phyloP scores from a whole-genome alignment of 2,113 vertebrate genomes.

The Gambusia holbrooki region DNA sequence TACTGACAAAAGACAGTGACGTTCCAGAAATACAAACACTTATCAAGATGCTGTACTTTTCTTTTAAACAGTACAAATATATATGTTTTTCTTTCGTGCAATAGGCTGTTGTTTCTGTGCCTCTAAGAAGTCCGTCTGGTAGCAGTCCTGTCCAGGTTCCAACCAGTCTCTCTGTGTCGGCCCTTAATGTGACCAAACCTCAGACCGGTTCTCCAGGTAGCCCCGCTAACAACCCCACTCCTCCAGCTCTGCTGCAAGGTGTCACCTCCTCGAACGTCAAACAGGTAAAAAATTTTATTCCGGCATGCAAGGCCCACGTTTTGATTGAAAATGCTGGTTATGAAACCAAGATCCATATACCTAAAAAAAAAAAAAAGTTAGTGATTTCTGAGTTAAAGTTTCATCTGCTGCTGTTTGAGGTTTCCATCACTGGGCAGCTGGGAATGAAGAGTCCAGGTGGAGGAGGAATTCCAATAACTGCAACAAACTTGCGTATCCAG shows the following conservation, averaged over 20 bases:
- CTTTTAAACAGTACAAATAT: not conserved
- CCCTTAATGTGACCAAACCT: slow-evolving; percentile 84
- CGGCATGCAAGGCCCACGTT: not conserved
- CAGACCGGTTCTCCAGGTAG: slow-evolving; percentile 82
- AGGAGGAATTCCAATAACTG: slow-evolving; percentile 87
- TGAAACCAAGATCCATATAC: not conserved
- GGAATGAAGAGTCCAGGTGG: slow-evolving; percentile 87
- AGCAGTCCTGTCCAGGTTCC: slow-evolving; percentile 83
- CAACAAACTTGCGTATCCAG: slow-evolving; percentile 94
- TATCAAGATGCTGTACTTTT: not conserved
- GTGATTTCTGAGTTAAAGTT: not conserved
- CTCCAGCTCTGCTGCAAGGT: slow-evolving; percentile 87
- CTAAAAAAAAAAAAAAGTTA: too few species aligned
- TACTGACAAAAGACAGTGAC: too few species aligned
- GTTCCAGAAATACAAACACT: too few species aligned
- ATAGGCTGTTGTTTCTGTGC: slow-evolving; percentile 88
- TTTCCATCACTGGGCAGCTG: slow-evolving; percentile 93
- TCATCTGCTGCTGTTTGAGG: slow-evolving; percentile 70
- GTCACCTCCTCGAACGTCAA: slow-evolving; percentile 90
- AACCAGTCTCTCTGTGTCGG: slow-evolving; percentile 82
- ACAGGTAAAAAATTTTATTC: slow-evolving; percentile 81
- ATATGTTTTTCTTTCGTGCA: not conserved
- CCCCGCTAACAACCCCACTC: slow-evolving; percentile 77
- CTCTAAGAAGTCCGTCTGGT: slow-evolving; percentile 84
- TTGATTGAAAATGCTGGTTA: not conserved